Percentiles rank a stretch among this genome's conserved stretches.
Conservation (phyloP, 2,888 invertebrate genomes). For the Dusona sp. region DNA sequence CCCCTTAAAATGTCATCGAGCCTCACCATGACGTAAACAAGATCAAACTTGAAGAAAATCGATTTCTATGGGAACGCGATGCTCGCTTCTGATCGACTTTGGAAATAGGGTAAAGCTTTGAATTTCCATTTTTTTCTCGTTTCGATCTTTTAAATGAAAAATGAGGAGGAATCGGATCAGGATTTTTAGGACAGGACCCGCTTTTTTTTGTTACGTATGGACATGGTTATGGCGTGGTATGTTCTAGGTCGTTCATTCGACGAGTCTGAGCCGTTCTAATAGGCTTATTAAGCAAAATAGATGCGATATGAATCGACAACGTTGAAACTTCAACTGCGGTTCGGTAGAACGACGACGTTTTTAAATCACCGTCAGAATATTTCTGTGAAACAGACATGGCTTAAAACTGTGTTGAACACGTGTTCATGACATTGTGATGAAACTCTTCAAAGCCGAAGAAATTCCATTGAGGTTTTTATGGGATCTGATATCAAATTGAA, state of each 20-base stretch:
- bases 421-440: background rate
- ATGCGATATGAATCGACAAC: constrained; percentile 54
- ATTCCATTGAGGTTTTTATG: background rate
- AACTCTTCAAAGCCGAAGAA: background rate
- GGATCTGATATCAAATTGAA: background rate
- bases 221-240: background rate
- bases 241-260: constrained; percentile 15
- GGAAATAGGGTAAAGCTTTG: background rate
- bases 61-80: constrained; percentile 35
- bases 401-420: background rate
- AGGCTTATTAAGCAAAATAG: constrained; percentile 66
- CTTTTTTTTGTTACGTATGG: background rate
- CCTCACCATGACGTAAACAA: constrained; percentile 54
- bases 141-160: background rate
- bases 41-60: constrained; percentile 39
- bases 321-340: constrained; percentile 4
- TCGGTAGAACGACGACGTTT: background rate
- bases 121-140: background rate
- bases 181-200: background rate
- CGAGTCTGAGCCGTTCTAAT: constrained; percentile 51
- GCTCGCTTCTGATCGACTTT: constrained; percentile 6
- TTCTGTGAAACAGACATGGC: background rate
- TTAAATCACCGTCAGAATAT: constrained; percentile 2
- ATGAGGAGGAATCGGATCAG: background rate
- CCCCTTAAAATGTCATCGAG: constrained; percentile 30